Base-by-base conservation (phyloP, 2,113 vertebrate genomes). In the Callipepla californica region DNA sequence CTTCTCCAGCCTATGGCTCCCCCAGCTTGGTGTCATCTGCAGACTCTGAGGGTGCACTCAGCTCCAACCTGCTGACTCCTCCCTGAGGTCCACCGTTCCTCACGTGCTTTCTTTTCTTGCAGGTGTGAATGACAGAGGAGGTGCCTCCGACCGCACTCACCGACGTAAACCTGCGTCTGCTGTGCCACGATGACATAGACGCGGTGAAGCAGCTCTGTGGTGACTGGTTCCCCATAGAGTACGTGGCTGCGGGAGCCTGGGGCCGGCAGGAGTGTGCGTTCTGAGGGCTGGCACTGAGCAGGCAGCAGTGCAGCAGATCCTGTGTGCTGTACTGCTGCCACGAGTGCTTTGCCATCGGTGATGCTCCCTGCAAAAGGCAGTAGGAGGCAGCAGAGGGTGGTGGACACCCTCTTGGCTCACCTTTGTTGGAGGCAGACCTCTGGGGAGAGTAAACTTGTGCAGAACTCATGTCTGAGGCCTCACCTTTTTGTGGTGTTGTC, bases 51-150 rank as follows among this genome's bases (percentile, higher is more conserved):
- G 87, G 67, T 26, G 13, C 32, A 44, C 21, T 42, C 44, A 28
- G 51, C 23, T 55, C 40, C 40, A 11, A 40, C 40, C 40, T 40
- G 40, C 32, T 16, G 38, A 3, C 53, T 34, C 25, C 23, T 18
- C 51, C 10, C 12, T 14, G 40, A 7, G 1, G 48, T 44, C n/a
- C 26, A 2, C n/a, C 16, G 0, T 59, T 45, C 18, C 67, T 93
- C 20, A 92, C 0, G 0, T 13, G 32, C 9, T 67, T 47, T n/a
- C 83, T 94, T 62, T 58, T 53, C 70, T 66, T 72, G 17, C 97
- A 99, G 99, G 99, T 89, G 98, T 99, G 99, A 99, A 99, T 99
- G 99, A 99, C 99, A 98, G 99, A 99, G 98, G 98, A 98, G 96
- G 98, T 99, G 97, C 97, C 98, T 66, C 98, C 98, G 97, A 97